Evolutionary conservation across 92 coral and sea anemone genomes (phyloP), one percentile per base, ranked within the genome.

Genomic region (Porites evermanni): DNA sequence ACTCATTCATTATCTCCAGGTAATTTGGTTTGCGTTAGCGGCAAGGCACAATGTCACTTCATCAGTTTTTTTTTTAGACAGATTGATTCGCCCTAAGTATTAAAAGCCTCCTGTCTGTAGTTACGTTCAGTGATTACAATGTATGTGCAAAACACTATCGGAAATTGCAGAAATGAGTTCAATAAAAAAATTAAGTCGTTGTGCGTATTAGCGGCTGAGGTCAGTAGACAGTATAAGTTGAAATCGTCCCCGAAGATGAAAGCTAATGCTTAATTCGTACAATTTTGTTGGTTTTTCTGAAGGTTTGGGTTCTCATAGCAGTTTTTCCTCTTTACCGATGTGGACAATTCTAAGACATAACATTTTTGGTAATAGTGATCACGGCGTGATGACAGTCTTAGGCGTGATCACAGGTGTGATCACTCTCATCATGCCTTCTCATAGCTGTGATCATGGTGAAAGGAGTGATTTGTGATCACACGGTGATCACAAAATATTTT

Each of bases 331-430:
- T 2, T 56, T 11, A 56, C 4, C 3, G 61, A 11, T 11, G 12
- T 56, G 16, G 61, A 56, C 12, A 56, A 56, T 56, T 56, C 16
- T 56, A 56, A 11, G 61, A 56, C 16, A 11, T 11, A 8, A 56
- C 3, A 2, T 56, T 56, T 56, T 8, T 56, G 61, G 13, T 74
- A 74, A 26, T 32, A 38, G 20, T 20, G 20, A 74, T 74, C 47
- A 26, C 47, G 67, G 51, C 52, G 20, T 75, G 59, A 51, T 74
- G 80, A 84, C 73, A 72, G 59, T 83, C 73, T 56, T 61, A 72
- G 56, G 78, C 67, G 53, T 86, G 78, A 86, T 86, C 60, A 59
- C 70, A 53, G 89, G 84, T 70, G 84, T 86, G 86, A 81, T 88
- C 87, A 81, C 81, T 75, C 80, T 61, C 16, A 75, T 75, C 52